Conservation (phyloP, 2,888 invertebrate species). For the Luffia ferchaultella region DNA sequence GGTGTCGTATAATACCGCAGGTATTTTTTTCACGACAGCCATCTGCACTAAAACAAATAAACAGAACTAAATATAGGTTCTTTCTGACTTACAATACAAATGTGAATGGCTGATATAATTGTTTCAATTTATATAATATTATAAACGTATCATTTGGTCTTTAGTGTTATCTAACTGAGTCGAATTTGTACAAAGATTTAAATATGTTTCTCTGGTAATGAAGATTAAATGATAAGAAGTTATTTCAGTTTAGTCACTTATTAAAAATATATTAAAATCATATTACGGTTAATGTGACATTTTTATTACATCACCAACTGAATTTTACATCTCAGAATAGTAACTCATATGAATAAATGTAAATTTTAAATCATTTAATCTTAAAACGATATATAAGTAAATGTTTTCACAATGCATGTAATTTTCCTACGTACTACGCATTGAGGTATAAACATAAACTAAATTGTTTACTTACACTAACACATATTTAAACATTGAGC, state of each 20-base stretch:
- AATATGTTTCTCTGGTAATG: not conserved
- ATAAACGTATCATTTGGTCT: not conserved
- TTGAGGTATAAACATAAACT: too few relatives aligned
- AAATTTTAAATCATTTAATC: too few relatives aligned
- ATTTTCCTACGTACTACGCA: too few relatives aligned
- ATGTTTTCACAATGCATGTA: too few relatives aligned
- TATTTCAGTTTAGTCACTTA: not conserved
- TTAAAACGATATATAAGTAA: too few relatives aligned
- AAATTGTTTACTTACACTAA: too few relatives aligned
- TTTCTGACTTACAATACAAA: not conserved
- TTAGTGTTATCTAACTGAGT: not conserved
- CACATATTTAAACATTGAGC: too few relatives aligned
- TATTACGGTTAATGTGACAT: not conserved
- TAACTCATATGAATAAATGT: too few relatives aligned
- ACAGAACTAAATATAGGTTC: not conserved
- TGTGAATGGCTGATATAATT: not conserved
- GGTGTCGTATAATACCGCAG: not conserved
- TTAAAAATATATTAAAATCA: not conserved
- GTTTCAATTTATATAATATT: not conserved
- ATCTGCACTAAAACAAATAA: not conserved
- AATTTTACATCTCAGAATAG: too few relatives aligned
- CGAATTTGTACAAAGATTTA: not conserved
- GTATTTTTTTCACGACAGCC: not conserved
- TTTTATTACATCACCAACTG: not conserved
- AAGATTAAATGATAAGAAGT: not conserved